phyloP scores from a whole-genome alignment of 92 coral and sea anemone species.

The Phenganax marumi region DNA sequence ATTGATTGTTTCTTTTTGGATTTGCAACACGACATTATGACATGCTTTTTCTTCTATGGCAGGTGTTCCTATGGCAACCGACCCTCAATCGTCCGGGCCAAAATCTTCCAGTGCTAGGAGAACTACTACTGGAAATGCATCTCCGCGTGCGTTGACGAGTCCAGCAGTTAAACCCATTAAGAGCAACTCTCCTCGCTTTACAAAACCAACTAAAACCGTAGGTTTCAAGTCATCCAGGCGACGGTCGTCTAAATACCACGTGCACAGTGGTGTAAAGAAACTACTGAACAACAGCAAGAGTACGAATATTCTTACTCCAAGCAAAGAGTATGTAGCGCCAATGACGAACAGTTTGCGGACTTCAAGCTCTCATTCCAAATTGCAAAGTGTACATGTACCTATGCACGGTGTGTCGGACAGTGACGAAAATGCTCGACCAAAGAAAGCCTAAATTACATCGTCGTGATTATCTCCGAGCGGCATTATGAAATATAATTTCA shows the following conservation, averaged over 20 bases:
- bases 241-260: constrained; percentile 21
- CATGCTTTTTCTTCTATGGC: not conserved
- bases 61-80: not conserved
- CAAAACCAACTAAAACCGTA: constrained; percentile 11
- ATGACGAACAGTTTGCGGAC: constrained; percentile 13
- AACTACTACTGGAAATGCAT: not conserved
- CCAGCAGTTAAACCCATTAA: not conserved
- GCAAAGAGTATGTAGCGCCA: constrained; percentile 25
- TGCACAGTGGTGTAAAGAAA: constrained; percentile 7
- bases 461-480: not conserved
- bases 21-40: not conserved
- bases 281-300: constrained; percentile 29
- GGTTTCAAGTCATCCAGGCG: constrained; percentile 19
- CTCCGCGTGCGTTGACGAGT: constrained; percentile 7
- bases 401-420: not conserved
- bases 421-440: constrained; percentile 20
- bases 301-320: constrained; percentile 19
- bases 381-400: not conserved
- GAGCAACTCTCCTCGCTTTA: constrained; percentile 19
- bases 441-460: constrained; percentile 3
- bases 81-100: not conserved
- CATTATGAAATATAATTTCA: no score
- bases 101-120: not conserved
- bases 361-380: constrained; percentile 9
- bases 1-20: no score